A percentile compares a stretch with the other conserved stretches of the same genome.
Conservation (phyloP, 2,797 vertebrate genomes). For the Labroides dimidiatus region DNA sequence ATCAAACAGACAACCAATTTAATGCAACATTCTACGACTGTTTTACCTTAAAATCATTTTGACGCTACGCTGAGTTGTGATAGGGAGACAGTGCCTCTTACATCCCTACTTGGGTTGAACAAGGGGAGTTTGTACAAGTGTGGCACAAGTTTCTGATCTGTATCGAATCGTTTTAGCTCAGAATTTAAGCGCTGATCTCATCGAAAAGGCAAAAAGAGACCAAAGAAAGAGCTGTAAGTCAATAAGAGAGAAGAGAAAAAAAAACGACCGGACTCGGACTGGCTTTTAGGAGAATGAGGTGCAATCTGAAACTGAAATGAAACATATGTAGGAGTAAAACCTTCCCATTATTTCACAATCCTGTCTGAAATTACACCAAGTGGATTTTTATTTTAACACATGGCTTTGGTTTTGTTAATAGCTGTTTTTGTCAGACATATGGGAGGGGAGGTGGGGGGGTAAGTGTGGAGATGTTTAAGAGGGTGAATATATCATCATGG, state of each 20-base stretch:
- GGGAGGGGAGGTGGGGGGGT: neutral
- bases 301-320: no score
- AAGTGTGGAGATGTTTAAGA: neutral
- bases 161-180: neutral
- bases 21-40: slow-evolving; percentile 1
- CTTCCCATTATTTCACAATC: neutral
- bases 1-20: slow-evolving; percentile 5
- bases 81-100: neutral
- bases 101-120: neutral
- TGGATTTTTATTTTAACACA: neutral
- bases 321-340: neutral
- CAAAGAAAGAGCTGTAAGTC: neutral
- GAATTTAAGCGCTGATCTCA: neutral
- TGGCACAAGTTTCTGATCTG: neutral
- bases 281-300: no score
- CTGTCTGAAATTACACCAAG: neutral
- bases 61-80: slow-evolving; percentile 2
- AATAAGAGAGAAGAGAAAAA: neutral
- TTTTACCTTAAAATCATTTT: slow-evolving; percentile 2
- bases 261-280: no score
- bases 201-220: neutral
- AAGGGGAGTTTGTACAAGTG: neutral
- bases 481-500: neutral
- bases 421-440: neutral
- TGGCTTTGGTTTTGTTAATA: neutral